Evolutionary conservation across 2,797 vertebrate species (phyloP).

Genomic region (Takifugu rubripes): DNA sequence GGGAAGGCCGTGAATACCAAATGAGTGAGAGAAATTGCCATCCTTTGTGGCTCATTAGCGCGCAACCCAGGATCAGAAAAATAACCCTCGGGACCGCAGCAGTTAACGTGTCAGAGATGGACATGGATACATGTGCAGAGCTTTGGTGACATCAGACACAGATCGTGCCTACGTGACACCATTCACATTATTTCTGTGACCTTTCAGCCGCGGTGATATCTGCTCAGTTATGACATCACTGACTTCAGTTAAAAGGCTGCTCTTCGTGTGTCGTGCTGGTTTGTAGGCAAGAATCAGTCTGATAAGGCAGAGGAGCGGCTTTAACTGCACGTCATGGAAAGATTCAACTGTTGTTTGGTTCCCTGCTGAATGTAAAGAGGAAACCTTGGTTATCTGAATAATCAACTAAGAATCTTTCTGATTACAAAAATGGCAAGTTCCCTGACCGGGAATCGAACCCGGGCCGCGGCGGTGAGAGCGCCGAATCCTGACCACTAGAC

Average conservation of each 20-base stretch:
- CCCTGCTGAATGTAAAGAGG: background rate
- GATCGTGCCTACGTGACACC: background rate
- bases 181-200: background rate
- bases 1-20: slow-evolving; percentile 50
- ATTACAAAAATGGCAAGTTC: slow-evolving; percentile 27
- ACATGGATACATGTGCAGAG: background rate
- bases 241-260: too few species aligned
- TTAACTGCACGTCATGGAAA: too few species aligned
- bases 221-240: too few species aligned
- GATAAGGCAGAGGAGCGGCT: too few species aligned
- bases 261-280: too few species aligned
- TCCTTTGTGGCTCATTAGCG: slow-evolving; percentile 39
- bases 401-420: too few species aligned
- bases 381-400: too few species aligned
- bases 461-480: slow-evolving; percentile 70
- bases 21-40: slow-evolving; percentile 47
- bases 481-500: slow-evolving; percentile 81
- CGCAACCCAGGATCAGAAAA: slow-evolving; percentile 39
- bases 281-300: too few species aligned
- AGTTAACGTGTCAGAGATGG: too few species aligned
- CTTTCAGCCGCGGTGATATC: too few species aligned
- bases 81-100: slow-evolving; percentile 9
- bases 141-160: background rate
- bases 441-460: slow-evolving; percentile 77
- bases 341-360: background rate